These are phyloP conservation scores for Sarcophaga subvicina DNA, from an alignment of 2,888 invertebrate species.

Conservation along the genomic window DNA sequence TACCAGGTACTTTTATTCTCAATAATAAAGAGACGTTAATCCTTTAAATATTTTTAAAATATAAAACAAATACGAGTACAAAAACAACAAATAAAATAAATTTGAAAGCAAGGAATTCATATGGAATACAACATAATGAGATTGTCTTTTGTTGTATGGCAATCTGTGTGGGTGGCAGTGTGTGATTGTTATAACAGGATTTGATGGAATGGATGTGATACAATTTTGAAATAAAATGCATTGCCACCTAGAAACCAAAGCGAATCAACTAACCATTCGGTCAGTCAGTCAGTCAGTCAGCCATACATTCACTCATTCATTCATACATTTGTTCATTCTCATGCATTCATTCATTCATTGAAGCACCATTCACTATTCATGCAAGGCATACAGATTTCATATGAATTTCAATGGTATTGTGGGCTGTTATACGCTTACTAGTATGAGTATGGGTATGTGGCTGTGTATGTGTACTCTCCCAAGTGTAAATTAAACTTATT, in stretches of 20 bases:
- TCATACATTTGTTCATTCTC: background rate
- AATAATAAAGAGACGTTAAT: background rate
- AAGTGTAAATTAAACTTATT: constrained; percentile 68
- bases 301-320: background rate
- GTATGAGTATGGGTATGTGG: background rate
- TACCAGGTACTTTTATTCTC: too few relatives aligned
- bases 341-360: constrained; percentile 5
- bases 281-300: background rate
- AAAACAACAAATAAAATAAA: too few relatives aligned
- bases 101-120: background rate
- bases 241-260: constrained; percentile 12
- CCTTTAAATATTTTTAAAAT: background rate
- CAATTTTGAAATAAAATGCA: constrained; percentile 24
- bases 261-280: background rate
- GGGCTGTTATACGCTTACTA: background rate
- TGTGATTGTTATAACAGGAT: background rate
- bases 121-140: background rate
- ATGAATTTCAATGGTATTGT: constrained; percentile 56
- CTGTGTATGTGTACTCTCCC: background rate
- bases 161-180: background rate
- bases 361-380: constrained; percentile 12
- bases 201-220: constrained; percentile 9
- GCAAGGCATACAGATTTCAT: constrained; percentile 26
- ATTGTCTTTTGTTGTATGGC: background rate
- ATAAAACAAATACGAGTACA: too few relatives aligned